A percentile compares a stretch with the other conserved stretches of the same genome.
Conservation (phyloP, 2,797 vertebrate genomes). For the Calcarius lapponicus region DNA sequence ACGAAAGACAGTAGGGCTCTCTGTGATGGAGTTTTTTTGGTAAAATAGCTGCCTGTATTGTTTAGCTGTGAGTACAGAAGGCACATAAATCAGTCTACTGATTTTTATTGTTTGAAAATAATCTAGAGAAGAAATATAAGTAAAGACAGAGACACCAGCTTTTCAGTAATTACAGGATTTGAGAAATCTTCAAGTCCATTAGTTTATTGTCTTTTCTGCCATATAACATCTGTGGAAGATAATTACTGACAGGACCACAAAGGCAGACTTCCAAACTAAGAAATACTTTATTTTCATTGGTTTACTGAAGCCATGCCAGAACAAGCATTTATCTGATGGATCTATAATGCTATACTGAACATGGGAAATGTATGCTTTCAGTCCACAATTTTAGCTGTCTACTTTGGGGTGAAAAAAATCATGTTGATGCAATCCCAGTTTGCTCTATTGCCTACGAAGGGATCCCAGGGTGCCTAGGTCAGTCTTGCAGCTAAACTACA, state of each 20-base stretch:
- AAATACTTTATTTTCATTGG: not conserved
- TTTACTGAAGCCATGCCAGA: not conserved
- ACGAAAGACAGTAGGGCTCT: not conserved
- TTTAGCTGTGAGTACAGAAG: not conserved
- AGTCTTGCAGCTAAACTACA: not conserved
- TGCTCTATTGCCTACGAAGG: fast-evolving
- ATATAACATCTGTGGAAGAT: not conserved
- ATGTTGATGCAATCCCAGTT: not conserved
- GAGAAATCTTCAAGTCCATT: not conserved
- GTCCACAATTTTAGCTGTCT: not conserved
- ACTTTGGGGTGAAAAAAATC: not conserved
- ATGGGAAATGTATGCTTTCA: not conserved
- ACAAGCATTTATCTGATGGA: not conserved
- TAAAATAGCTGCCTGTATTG: not conserved
- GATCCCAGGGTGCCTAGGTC: not conserved
- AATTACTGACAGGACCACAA: not conserved
- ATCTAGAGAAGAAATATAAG: not conserved
- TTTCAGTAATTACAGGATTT: not conserved
- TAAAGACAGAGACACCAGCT: not conserved
- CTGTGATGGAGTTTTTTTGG: not conserved
- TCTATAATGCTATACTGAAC: not conserved
- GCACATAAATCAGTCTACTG: not conserved
- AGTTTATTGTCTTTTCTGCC: not conserved
- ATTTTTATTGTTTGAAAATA: not conserved
- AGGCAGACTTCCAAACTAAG: not conserved